Evolutionary conservation across 2,888 invertebrate species (phyloP).

Genomic region (Parascotia fuliginaria): DNA sequence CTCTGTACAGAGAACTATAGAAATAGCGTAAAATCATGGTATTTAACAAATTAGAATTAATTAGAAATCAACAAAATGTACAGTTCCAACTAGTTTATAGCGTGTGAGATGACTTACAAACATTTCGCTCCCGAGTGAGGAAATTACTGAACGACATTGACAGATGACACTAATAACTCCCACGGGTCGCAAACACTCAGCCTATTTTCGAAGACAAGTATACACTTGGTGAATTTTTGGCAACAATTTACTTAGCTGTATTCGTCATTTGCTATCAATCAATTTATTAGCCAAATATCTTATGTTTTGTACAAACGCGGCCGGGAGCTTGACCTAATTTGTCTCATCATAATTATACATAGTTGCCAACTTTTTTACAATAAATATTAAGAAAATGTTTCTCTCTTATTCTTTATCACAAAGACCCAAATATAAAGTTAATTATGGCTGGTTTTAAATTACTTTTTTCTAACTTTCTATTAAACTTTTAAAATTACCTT

Average conservation of each 20-base stretch:
- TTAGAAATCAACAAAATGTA: slow-evolving; percentile 31
- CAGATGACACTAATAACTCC: slow-evolving; percentile 78
- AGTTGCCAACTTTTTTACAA: slow-evolving; percentile 15
- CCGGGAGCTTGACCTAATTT: slow-evolving; percentile 19
- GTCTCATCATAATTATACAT: slow-evolving; percentile 16
- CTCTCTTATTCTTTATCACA: slow-evolving; percentile 48
- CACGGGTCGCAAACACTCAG: slow-evolving; percentile 59
- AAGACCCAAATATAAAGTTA: slow-evolving; percentile 57
- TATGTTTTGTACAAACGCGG: slow-evolving; percentile 7
- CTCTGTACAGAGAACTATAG: slow-evolving; percentile 6
- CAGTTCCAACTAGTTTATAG: slow-evolving; percentile 57
- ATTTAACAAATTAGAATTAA: slow-evolving; percentile 38
- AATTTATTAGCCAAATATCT: too few relatives aligned
- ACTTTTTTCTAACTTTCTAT: slow-evolving; percentile 50
- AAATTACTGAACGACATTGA: slow-evolving; percentile 79
- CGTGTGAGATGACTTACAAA: slow-evolving; percentile 72
- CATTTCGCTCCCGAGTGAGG: slow-evolving; percentile 67
- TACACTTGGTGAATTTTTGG: slow-evolving; percentile 51
- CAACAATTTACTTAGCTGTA: slow-evolving; percentile 45
- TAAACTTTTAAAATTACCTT: slow-evolving; percentile 60
- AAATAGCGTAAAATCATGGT: slow-evolving; percentile 6
- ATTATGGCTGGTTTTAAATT: slow-evolving; percentile 57
- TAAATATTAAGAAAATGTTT: slow-evolving; percentile 33
- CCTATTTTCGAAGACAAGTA: slow-evolving; percentile 60
- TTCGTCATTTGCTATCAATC: slow-evolving; percentile 31